A percentile compares a stretch with the other conserved stretches of the same genome.
Conservation (phyloP, 2,113 vertebrate genomes). For the Triplophysa tibetana region DNA sequence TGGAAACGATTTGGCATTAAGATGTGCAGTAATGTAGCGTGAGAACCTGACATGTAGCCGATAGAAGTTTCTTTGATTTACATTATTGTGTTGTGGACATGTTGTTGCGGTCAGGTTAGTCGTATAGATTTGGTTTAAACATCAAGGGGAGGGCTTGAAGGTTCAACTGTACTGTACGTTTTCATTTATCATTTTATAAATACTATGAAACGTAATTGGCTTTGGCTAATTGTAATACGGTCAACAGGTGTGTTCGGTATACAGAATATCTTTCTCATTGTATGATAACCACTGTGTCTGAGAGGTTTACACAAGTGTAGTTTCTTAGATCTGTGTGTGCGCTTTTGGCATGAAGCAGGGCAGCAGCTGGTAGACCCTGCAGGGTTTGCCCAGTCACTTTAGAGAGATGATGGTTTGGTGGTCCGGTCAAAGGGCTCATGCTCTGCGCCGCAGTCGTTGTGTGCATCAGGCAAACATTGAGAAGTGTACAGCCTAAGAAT, state of each 20-base stretch:
- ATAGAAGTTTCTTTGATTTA: conserved; percentile 4
- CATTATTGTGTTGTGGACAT: neutral
- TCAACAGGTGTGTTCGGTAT: too few relatives aligned
- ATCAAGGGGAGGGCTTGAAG: too few relatives aligned
- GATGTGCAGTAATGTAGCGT: neutral
- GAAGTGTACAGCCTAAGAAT: conserved; percentile 18
- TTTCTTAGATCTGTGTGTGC: conserved; percentile 3
- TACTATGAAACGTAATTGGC: too few relatives aligned
- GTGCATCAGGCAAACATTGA: conserved; percentile 11
- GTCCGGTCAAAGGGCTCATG: conserved; percentile 14
- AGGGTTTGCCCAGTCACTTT: conserved; percentile 1
- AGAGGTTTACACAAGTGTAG: too few relatives aligned
- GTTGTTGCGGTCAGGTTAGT: neutral
- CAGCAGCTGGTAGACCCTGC: conserved; percentile 7
- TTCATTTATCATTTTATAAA: too few relatives aligned
- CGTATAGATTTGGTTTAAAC: too few relatives aligned
- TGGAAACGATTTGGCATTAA: conserved; percentile 26
- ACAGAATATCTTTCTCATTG: too few relatives aligned
- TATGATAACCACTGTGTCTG: too few relatives aligned
- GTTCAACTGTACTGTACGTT: too few relatives aligned
- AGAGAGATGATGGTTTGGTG: conserved; percentile 30
- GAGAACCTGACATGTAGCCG: conserved; percentile 3
- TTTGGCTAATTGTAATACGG: too few relatives aligned
- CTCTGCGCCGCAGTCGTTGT: neutral
- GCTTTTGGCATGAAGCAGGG: conserved; percentile 19